Base-by-base conservation (phyloP, 2,888 invertebrate genomes). In the Incurvaria masculella region DNA sequence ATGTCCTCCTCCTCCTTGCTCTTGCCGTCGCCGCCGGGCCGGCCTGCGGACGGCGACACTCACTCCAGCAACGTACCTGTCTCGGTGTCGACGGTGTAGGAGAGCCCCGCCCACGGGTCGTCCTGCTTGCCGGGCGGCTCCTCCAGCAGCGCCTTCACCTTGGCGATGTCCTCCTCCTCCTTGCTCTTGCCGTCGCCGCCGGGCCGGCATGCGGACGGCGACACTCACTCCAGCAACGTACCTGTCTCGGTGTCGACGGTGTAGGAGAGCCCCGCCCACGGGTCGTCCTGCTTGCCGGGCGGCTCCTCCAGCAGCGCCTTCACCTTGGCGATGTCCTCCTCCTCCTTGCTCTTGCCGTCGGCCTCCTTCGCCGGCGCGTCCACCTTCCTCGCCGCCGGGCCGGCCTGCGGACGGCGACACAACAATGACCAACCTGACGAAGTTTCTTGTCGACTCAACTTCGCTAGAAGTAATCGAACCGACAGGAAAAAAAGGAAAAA, bases 221-320 rank as follows among this genome's bases (percentile, higher is more conserved):
- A 23, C 23, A 23, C 23, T 23, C 23, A 23, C 23, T 23, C 23
- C 23, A 23, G 23, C 10, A 6, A 23, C 23, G 23, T 23, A 92
- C 93, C 93, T 55, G 93, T 93, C 72, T 93, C 93, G 14, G 89
- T 87, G 64, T 93, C 93, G 51, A 93, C 86, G 52, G 89, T 89
- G 70, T 92, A 91, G 1, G 88, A 83, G 5, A 92, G 80, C 19
- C 91, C 90, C 21, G 86, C 87, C 92, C 91, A 92, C 4, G 87
- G 89, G 64, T 90, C 86, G 33, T 83, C 83, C 63, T 84, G 62
- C 0, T 60, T 26, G 46, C 72, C 43, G 80, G 58, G 59, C 75
- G 62, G 67, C 3, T 61, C 64, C 52, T 68, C 63, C 61, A 69
- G 63, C 56, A 65, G 63, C 4, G 71, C 58, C 58, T 68, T 67